phyloP scores from a whole-genome alignment of 2,113 vertebrate species.

The Dromiciops gliroides region DNA sequence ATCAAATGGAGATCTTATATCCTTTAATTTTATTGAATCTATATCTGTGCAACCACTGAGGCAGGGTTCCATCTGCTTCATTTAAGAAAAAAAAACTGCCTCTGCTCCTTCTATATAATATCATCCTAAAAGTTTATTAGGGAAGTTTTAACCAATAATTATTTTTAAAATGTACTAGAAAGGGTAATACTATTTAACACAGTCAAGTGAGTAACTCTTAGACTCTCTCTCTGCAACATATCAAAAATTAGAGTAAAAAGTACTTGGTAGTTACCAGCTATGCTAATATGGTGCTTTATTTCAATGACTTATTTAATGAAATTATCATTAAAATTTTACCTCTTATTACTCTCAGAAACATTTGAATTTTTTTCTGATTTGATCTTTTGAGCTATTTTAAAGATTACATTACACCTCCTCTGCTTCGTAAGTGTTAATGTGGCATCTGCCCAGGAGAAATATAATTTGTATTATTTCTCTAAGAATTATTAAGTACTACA shows the following conservation, averaged over 20 bases:
- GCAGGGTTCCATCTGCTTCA: background rate
- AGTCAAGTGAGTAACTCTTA: background rate
- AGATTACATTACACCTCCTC: background rate
- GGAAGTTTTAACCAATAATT: background rate
- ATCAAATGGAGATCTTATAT: background rate
- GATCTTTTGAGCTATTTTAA: conserved; percentile 3
- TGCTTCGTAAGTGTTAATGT: background rate
- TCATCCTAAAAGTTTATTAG: background rate
- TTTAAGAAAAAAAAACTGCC: background rate
- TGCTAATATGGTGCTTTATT: background rate
- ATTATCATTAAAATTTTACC: background rate
- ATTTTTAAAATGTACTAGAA: background rate
- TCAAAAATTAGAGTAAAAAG: background rate
- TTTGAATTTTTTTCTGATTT: background rate
- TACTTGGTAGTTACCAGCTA: background rate
- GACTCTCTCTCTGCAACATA: background rate
- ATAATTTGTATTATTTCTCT: background rate
- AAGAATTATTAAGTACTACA: background rate
- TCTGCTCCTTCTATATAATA: background rate
- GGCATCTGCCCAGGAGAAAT: background rate
- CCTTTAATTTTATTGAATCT: background rate
- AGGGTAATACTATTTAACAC: background rate
- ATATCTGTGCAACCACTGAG: background rate
- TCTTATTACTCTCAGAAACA: background rate
- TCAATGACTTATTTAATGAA: background rate